phyloP scores from a whole-genome alignment of 2,888 invertebrate species.

The Balanococcus diminutus region DNA sequence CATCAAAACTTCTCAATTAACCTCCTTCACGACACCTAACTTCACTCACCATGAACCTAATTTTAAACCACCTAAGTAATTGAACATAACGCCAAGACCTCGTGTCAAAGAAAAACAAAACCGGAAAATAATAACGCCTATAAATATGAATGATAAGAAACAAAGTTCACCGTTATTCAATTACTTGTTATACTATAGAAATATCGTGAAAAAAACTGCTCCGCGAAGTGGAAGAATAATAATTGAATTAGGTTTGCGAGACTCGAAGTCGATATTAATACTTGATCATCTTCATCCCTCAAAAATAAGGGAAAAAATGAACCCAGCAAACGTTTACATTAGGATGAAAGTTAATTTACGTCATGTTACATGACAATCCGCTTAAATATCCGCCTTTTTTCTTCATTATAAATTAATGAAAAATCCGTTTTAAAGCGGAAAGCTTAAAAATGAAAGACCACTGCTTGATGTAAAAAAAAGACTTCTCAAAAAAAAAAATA shows the following conservation, averaged over 20 bases:
- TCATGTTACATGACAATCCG: constrained; percentile 46
- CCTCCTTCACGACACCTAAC: background rate
- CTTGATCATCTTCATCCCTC: constrained; percentile 39
- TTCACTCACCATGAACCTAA: background rate
- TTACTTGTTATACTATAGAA: background rate
- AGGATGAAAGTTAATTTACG: constrained; percentile 48
- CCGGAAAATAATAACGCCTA: background rate
- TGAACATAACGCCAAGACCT: background rate
- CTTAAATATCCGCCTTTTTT: constrained; percentile 34
- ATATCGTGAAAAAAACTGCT: background rate
- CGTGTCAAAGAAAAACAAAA: background rate
- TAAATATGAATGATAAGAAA: constrained; percentile 6
- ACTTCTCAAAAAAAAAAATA: background rate
- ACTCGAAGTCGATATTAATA: constrained; percentile 34
- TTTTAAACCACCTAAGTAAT: too few relatives aligned
- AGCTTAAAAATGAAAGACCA: constrained; percentile 14
- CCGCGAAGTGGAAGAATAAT: constrained; percentile 2
- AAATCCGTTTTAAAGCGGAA: constrained; percentile 20
- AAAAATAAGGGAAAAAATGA: background rate
- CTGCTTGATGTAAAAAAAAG: background rate
- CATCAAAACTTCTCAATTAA: background rate
- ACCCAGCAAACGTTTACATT: constrained; percentile 24
- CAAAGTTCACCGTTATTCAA: background rate
- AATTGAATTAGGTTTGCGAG: constrained; percentile 18
- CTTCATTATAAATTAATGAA: constrained; percentile 46